phyloP scores from a whole-genome alignment of 2,888 invertebrate genomes.

The Colostygia pectinataria region DNA sequence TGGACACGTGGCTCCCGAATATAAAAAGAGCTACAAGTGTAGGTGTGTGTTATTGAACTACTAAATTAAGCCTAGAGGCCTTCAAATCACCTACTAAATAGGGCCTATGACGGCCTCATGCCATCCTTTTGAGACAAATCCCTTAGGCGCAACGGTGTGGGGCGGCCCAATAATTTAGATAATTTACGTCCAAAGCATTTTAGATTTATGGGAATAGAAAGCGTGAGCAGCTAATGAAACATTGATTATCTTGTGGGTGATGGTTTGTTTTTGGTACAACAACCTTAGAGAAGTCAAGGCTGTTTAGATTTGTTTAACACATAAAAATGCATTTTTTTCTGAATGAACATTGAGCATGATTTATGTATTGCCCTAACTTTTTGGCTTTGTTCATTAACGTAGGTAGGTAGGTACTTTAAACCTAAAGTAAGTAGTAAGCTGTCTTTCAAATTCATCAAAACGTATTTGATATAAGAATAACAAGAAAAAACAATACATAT shows the following conservation, averaged over 20 bases:
- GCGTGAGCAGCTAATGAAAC: constrained; percentile 35
- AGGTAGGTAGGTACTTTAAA: too few relatives aligned
- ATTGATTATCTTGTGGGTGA: constrained; percentile 24
- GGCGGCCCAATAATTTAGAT: constrained; percentile 45
- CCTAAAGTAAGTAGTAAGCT: too few relatives aligned
- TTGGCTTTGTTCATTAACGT: too few relatives aligned
- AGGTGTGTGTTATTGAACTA: constrained; percentile 10
- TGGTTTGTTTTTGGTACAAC: constrained; percentile 25
- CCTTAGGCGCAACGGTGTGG: constrained; percentile 38
- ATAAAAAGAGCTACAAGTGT: constrained; percentile 8
- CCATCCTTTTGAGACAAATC: constrained; percentile 25
- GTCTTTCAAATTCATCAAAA: too few relatives aligned
- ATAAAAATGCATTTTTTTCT: too few relatives aligned
- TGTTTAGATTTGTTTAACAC: too few relatives aligned
- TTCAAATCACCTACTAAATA: constrained; percentile 21
- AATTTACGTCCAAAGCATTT: constrained; percentile 42
- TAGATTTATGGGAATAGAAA: constrained; percentile 44
- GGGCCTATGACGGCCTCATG: constrained; percentile 2
- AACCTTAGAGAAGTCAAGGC: constrained; percentile 21
- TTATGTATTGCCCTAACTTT: too few relatives aligned
- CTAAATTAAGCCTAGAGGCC: constrained; percentile 12
- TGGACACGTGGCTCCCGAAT: constrained; percentile 18
- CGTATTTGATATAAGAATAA: too few relatives aligned
- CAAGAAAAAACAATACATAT: too few relatives aligned
- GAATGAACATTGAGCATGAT: too few relatives aligned